phyloP scores from a whole-genome alignment of 2,113 vertebrate species.

The Pyxicephalus adspersus region DNA sequence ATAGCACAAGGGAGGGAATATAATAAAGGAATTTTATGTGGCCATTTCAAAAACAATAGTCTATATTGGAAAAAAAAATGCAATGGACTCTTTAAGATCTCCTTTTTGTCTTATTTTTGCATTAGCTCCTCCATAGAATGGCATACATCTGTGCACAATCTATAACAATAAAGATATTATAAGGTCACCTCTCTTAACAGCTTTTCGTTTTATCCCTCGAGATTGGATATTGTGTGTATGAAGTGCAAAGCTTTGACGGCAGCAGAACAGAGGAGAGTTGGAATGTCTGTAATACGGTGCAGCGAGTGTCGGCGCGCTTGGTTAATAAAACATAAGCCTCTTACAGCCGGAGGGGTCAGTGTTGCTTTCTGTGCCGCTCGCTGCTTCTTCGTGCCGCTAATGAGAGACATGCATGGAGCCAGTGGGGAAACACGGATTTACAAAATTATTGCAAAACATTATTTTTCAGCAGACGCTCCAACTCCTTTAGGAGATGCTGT shows the following conservation, averaged over 20 bases:
- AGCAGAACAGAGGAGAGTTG: background rate
- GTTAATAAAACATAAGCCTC: conserved; percentile 42
- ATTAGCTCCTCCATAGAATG: background rate
- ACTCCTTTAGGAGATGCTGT: conserved; percentile 8
- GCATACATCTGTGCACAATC: background rate
- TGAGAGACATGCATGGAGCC: conserved; percentile 25
- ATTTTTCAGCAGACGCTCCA: background rate
- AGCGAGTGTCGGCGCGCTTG: conserved; percentile 1
- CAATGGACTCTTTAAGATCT: too few relatives aligned
- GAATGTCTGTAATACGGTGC: conserved; percentile 17
- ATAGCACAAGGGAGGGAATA: too few relatives aligned
- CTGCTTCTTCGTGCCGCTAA: conserved; percentile 18
- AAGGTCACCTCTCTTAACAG: conserved; percentile 10
- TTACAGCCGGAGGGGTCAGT: conserved; percentile 33
- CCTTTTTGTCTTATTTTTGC: too few relatives aligned
- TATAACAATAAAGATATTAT: conserved; percentile 4
- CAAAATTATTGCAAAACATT: background rate
- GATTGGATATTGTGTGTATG: conserved; percentile 15
- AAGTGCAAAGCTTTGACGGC: conserved; percentile 22
- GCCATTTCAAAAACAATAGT: too few relatives aligned
- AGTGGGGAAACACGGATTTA: background rate
- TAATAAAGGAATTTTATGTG: too few relatives aligned
- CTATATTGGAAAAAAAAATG: too few relatives aligned
- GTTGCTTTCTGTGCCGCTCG: conserved; percentile 12
- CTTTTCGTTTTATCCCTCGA: background rate